Evolutionary conservation across 2,888 invertebrate genomes (phyloP).

Genomic region (Camptogramma bilineatum): DNA sequence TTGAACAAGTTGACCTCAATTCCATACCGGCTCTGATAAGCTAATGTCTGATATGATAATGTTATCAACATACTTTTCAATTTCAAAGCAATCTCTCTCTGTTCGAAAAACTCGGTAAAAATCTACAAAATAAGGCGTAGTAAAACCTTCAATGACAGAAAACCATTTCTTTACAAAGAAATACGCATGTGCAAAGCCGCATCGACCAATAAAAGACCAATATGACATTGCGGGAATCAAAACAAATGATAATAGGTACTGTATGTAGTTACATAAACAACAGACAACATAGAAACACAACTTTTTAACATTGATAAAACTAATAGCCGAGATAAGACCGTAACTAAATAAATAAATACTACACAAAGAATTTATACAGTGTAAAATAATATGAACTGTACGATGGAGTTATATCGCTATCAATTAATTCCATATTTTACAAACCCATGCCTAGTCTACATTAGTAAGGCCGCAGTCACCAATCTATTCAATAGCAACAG

Average conservation of each 20-base stretch:
- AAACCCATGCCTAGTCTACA: too few species aligned
- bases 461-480: too few species aligned
- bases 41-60: slow-evolving; percentile 8
- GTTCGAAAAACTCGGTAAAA: background rate
- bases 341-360: background rate
- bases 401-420: too few species aligned
- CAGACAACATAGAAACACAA: background rate
- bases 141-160: background rate
- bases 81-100: background rate
- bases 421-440: too few species aligned
- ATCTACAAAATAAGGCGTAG: background rate
- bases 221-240: background rate
- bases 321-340: background rate
- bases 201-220: background rate
- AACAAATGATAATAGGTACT: background rate
- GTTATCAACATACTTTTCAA: slow-evolving; percentile 18
- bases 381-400: background rate
- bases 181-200: background rate
- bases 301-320: background rate
- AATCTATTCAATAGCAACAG: too few species aligned
- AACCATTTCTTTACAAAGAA: background rate
- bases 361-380: background rate
- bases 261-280: background rate
- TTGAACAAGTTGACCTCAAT: slow-evolving; percentile 34
- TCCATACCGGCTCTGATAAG: slow-evolving; percentile 17